Evolutionary conservation across 2,888 invertebrate genomes (phyloP), one percentile per base, ranked within the genome.

Genomic region (Zeuzera pyrina): DNA sequence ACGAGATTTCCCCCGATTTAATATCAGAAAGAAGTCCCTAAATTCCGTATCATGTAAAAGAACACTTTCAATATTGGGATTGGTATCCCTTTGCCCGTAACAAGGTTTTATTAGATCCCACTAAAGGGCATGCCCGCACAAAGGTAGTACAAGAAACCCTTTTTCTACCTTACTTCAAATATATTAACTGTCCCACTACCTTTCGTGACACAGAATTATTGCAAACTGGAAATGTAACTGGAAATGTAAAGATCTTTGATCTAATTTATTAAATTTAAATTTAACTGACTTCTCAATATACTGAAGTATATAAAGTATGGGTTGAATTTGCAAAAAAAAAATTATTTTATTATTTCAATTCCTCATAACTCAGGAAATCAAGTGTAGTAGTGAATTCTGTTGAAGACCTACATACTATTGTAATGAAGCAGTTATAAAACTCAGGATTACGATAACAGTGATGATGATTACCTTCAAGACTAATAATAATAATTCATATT

Each of bases 61-160:
- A 76, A 79, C 78, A 81, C 79, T 78, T 79, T 76, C 81, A 79
- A 81, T 83, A 83, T 81, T 74, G 76, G 71, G 73, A 76, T 71
- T 78, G 81, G 81, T 81, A 78, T 79, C 79, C 81, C 81, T 81
- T 78, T 83, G 78, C 70, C 78, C 74, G 79, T 83, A 83, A 83
- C 81, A 83, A 78, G 81, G 79, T 83, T 83, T 83, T 83, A 83
- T 83, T 81, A 81, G 79, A 81, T 79, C 76, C 77, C 79, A 81
- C 79, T 79, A 81, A 83, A 79, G 81, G 79, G 77, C 77, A 77
- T 68, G 69, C 65, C 78, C 79, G 63, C 78, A 81, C 81, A 83
- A 83, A 81, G 81, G 77, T 76, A 77, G 72, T 65, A 66, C 67
- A 71, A 67, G 78, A 67, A 74, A 78, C 79, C 81, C 78, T 78